Base-by-base conservation (phyloP, 2,113 vertebrate species). In the Martes martes region DNA sequence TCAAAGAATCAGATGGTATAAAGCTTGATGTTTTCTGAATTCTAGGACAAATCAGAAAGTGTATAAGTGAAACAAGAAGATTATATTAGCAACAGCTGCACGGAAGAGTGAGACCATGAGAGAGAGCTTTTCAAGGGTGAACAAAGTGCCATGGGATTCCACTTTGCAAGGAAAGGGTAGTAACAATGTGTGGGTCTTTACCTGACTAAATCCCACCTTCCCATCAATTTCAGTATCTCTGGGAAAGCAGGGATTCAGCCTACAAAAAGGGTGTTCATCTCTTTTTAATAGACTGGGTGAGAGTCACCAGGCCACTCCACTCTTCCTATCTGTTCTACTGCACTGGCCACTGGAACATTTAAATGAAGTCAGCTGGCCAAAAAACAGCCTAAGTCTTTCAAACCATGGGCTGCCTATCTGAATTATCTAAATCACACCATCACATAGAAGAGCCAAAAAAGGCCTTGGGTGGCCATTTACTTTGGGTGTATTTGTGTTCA, bases 401-500 rank as follows among this genome's bases (percentile, higher is more conserved):
- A 76, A 67, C 74, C 33, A 47, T 2, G 6, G n/a, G 2, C 39
- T 65, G 14, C 69, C 33, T 82, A 4, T 91, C 55, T 67, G 63
- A 95, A 93, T 88, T 96, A 87, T 61, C 79, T 39, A 96, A 69
- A 91, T 80, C 59, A 73, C 16, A 11, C 11, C 24, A 57, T 80
- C 33, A 57, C 47, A 57, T 36, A 15, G 10, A n/a, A 26, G 1
- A 85, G 71, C 31, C 57, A 61, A 89, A 93, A 93, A 95, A 76
- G 15, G 26, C 36, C 52, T 97, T 96, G 93, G 93, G 82, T 96
- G 90, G 94, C 79, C 96, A 95, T 97, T 98, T 98, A 96, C 94
- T 93, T 52, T 97, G 84, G 97, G 89, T 78, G 87, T 71, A 95
- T 97, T 98, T 96, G 88, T 94, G 71, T 94, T 88, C 86, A 88